Conservation (phyloP, 2,888 invertebrate species). For the Agriopis marginaria region DNA sequence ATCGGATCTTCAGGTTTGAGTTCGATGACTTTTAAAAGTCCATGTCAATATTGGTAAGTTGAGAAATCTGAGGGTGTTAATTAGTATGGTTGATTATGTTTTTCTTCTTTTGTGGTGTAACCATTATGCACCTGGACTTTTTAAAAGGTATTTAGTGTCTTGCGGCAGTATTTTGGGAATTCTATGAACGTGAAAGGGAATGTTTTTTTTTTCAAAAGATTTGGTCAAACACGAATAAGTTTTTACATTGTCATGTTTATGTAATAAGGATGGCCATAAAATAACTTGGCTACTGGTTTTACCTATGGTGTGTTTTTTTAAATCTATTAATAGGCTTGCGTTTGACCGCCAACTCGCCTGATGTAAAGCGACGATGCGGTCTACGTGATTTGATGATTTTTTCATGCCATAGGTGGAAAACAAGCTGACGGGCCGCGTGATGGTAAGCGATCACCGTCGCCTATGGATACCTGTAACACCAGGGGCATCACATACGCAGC, state of each 20-base stretch:
- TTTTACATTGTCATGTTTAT: neutral
- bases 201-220: neutral
- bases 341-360: too few relatives aligned
- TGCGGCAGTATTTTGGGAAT: neutral
- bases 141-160: neutral
- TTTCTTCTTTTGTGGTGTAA: neutral
- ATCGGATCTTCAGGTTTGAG: slow-evolving; percentile 50
- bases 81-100: neutral
- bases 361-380: too few relatives aligned
- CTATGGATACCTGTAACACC: too few relatives aligned
- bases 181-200: neutral
- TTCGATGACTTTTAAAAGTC: slow-evolving; percentile 37
- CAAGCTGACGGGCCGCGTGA: too few relatives aligned
- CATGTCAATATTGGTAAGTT: slow-evolving; percentile 22
- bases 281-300: too few relatives aligned
- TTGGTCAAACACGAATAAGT: neutral
- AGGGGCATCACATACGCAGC: too few relatives aligned
- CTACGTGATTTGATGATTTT: too few relatives aligned
- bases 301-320: too few relatives aligned
- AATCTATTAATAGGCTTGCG: too few relatives aligned
- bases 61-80: slow-evolving; percentile 28
- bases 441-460: too few relatives aligned
- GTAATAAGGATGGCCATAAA: too few relatives aligned
- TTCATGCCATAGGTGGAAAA: too few relatives aligned
- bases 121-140: neutral